Conservation (phyloP, 2,113 vertebrate species). For the Centropristis striata region DNA sequence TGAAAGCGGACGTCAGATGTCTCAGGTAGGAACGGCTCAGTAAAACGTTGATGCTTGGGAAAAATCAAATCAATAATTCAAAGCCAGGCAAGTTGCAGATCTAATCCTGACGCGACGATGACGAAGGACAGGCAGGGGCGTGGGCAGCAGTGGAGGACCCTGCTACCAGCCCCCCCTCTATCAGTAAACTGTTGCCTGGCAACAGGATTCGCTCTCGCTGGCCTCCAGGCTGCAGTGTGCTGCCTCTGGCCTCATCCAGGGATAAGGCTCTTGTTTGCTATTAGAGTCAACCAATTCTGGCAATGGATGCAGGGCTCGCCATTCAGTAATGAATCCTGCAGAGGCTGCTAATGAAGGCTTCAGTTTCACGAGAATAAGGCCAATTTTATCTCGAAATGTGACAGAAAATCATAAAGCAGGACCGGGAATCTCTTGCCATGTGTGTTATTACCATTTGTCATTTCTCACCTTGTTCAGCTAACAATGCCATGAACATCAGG, state of each 20-base stretch:
- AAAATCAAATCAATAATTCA: conserved; percentile 72
- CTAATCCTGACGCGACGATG: conserved; percentile 70
- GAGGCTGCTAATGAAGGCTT: conserved; percentile 58
- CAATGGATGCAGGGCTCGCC: conserved; percentile 36
- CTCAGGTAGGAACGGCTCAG: conserved; percentile 21
- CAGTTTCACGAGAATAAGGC: conserved; percentile 31
- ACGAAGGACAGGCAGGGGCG: conserved; percentile 66
- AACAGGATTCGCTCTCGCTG: conserved; percentile 81
- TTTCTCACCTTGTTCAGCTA: not conserved
- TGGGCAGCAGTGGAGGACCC: conserved; percentile 75
- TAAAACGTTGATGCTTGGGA: conserved; percentile 25
- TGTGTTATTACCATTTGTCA: conserved; percentile 19
- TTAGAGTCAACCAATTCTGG: conserved; percentile 68
- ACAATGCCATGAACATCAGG: conserved; percentile 22
- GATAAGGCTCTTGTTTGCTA: conserved; percentile 64
- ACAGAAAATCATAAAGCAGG: conserved; percentile 21
- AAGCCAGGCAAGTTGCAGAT: conserved; percentile 64
- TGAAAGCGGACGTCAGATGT: conserved; percentile 25
- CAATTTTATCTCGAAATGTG: conserved; percentile 26
- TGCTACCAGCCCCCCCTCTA: conserved; percentile 59
- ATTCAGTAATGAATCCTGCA: conserved; percentile 60
- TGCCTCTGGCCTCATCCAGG: conserved; percentile 81
- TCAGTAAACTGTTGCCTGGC: conserved; percentile 85
- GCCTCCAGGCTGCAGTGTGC: conserved; percentile 79
- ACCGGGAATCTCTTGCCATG: conserved; percentile 10